Evolutionary conservation across 2,113 vertebrate genomes (phyloP), one percentile per base, ranked within the genome.

Genomic region (Microtus montanus): DNA sequence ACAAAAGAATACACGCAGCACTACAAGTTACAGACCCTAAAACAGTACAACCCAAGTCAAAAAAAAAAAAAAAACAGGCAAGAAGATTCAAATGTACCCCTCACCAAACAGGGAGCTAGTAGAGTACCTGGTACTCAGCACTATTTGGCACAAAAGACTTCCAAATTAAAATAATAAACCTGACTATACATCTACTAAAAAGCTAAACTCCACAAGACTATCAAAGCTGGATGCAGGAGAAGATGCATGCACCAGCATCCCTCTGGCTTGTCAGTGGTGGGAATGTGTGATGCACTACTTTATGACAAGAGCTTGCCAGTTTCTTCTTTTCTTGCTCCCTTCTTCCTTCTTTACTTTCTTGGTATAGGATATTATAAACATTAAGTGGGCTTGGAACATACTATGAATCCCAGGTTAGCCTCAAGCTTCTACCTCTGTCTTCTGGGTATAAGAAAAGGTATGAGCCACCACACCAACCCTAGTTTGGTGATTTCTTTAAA

Each of bases 131-230:
- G 84, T n/a, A 17, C 14, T 38, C 17, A n/a, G n/a, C 24, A 79
- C 79, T 41, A 91, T 24, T 9, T 78, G 73, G 68, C 35, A 79
- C 35, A 49, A 83, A 49, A 8, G 17, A 82, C 68, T 3, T 75
- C 35, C 12, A 94, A 91, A 90, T 75, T 80, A 41, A 91, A 82
- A 90, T 14, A 58, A 91, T 68, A 30, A 95, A 64, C 33, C 54
- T 38, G 11, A 92, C 9, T 44, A 83, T 0, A n/a, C 38, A 71
- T 33, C 73, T 87, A 74, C 15, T 47, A 89, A 74, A 92, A 75
- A 58, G 26, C 58, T 20, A 61, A 87, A 82, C 79, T 68, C 6
- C n/a, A 66, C 38, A 90, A 83, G 63, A 91, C 12, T 9, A 91
- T n/a, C 9, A 73, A 73, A 12, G 79, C 17, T 30, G 77, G 89